Percentiles rank a stretch among this genome's conserved stretches.
Evolutionary conservation across 2,797 vertebrate species (phyloP).

Genomic region (Sebastes minor): DNA sequence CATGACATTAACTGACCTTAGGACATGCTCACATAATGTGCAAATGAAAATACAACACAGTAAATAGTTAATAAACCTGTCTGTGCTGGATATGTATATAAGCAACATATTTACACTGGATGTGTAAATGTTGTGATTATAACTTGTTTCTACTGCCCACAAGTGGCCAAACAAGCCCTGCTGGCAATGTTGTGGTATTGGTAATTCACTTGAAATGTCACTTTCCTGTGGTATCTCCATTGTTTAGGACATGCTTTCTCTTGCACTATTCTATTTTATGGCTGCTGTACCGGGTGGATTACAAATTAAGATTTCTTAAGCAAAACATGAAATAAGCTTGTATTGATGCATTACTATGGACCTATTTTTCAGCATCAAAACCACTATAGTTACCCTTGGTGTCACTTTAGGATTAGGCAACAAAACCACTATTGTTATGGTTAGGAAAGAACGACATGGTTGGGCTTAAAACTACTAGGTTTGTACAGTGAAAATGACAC

Average conservation of each 20-base stretch:
- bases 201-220: not conserved
- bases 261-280: not conserved
- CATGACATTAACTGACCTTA: not conserved
- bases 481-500: too few relatives aligned
- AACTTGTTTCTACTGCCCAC: not conserved
- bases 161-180: not conserved
- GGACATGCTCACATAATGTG: not conserved
- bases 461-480: too few relatives aligned
- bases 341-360: too few relatives aligned
- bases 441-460: too few relatives aligned
- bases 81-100: not conserved
- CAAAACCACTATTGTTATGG: too few relatives aligned
- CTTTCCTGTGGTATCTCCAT: not conserved
- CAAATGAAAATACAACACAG: not conserved
- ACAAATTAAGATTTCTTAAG: not conserved
- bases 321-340: not conserved
- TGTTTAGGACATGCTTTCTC: not conserved
- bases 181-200: not conserved
- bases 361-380: too few relatives aligned
- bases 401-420: too few relatives aligned
- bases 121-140: not conserved
- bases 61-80: not conserved
- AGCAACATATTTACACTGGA: not conserved
- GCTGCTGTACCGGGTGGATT: not conserved
- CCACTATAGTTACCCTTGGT: too few relatives aligned